Evolutionary conservation across 2,888 invertebrate genomes (phyloP).

Genomic region (Arrhopalites spinosus): DNA sequence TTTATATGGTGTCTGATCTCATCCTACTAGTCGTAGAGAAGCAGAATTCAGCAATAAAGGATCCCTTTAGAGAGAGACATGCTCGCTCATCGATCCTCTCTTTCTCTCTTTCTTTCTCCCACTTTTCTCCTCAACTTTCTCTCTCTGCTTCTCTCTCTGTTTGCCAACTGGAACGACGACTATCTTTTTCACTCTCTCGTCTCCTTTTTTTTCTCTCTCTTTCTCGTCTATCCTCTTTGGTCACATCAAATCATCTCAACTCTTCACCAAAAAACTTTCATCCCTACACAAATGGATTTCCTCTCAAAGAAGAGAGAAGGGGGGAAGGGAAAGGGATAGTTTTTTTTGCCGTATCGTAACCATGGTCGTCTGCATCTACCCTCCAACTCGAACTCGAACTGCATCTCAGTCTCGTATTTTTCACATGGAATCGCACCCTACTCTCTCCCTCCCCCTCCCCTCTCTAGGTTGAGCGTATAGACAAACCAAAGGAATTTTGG

Average conservation of each 20-base stretch:
- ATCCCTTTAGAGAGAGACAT: constrained; percentile 28
- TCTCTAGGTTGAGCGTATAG: not conserved
- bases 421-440: not conserved
- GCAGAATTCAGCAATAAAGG: constrained; percentile 37
- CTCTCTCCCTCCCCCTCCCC: not conserved
- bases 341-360: too few species aligned
- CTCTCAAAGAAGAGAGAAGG: not conserved
- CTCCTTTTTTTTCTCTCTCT: constrained; percentile 10
- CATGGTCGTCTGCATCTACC: not conserved
- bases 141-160: constrained; percentile 24
- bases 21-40: constrained; percentile 35
- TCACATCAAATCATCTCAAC: constrained; percentile 33
- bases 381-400: not conserved
- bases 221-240: constrained; percentile 15
- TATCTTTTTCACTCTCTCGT: not conserved
- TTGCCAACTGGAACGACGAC: constrained; percentile 29
- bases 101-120: constrained; percentile 11
- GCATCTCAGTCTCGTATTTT: not conserved
- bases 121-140: constrained; percentile 34
- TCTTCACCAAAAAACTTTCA: constrained; percentile 30
- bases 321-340: not conserved
- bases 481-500: not conserved
- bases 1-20: constrained; percentile 29
- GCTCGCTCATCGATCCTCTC: constrained; percentile 36
- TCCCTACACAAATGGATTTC: constrained; percentile 8